Evolutionary conservation across 2,113 vertebrate genomes (phyloP), one percentile per base, ranked within the genome.

Genomic region (Callithrix jacchus): DNA sequence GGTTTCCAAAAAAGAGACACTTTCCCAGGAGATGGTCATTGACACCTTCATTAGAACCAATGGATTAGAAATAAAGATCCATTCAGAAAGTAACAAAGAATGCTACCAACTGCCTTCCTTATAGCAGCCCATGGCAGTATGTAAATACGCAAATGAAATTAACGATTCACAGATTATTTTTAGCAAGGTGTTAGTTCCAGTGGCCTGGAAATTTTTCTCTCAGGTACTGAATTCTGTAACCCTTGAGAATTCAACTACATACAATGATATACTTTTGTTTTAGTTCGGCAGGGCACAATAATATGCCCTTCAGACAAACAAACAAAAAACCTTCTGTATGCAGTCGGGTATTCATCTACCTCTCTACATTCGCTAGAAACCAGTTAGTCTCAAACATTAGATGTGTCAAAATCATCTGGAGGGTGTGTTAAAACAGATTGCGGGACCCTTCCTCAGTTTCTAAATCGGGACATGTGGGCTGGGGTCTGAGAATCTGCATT

Each of bases 101-200:
- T 23, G 54, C 54, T 87, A 45, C 76, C 83, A 45, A 3, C 20
- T 84, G 81, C 66, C 73, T 76, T 70, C n/a, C 52, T 89, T 32
- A 40, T 45, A 12, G 89, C n/a, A 14, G 77, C 49, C 58, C 49
- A 20, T 66, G 64, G 71, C 71, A 42, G 84, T 45, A 54, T 42
- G 23, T 81, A 96, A 90, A 92, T 94, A 94, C 95, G 96, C 91
- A 93, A 82, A 90, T 88, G 85, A 87, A 94, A 91, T 87, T 58
- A 90, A 93, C 93, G 87, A 88, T 47, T 94, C 92, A 74, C 95
- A 82, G 96, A 74, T 91, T 96, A 96, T 97, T 97, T 96, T 97
- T 97, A 97, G 95, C 76, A 70, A 91, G 79, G 90, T 95, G 90
- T 98, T 95, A 93, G 89, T 97, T 95, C 94, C 95, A 95, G 92